Conservation (phyloP, 2,888 invertebrate species). For the Amphipoea oculea region DNA sequence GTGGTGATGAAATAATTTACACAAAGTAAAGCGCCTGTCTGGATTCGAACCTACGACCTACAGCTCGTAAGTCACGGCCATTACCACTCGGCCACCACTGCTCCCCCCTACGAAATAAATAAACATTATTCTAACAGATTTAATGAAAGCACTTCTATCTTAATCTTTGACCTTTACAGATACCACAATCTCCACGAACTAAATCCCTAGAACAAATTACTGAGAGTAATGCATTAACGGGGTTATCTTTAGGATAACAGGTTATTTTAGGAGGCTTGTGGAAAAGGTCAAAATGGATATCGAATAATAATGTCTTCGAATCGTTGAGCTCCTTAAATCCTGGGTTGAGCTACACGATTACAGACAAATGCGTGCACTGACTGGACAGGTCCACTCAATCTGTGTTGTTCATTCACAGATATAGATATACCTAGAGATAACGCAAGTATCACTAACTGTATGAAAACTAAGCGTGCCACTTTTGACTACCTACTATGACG, state of each 20-base stretch:
- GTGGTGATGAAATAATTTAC: too few species aligned
- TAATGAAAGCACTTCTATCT: constrained; percentile 22
- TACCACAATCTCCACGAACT: constrained; percentile 27
- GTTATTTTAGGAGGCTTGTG: constrained; percentile 10
- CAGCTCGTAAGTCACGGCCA: too few species aligned
- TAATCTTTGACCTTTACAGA: constrained; percentile 46
- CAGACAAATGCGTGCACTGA: neutral
- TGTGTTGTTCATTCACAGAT: neutral
- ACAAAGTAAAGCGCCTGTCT: too few species aligned
- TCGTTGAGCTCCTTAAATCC: neutral
- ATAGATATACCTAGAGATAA: too few species aligned
- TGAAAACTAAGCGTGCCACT: too few species aligned
- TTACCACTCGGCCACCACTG: too few species aligned
- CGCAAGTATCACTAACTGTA: too few species aligned
- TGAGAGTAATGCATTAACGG: constrained; percentile 18
- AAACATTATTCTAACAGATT: constrained; percentile 30
- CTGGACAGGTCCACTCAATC: neutral
- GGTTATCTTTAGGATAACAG: constrained; percentile 18
- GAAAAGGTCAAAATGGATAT: constrained; percentile 17
- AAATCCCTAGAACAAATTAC: constrained; percentile 42
- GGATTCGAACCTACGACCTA: too few species aligned
- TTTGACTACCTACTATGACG: too few species aligned
- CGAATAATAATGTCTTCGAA: neutral
- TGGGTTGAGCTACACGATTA: neutral
- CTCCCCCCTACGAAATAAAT: neutral